Conservation (phyloP, 2,888 invertebrate species). For the Vanessa cardui region DNA sequence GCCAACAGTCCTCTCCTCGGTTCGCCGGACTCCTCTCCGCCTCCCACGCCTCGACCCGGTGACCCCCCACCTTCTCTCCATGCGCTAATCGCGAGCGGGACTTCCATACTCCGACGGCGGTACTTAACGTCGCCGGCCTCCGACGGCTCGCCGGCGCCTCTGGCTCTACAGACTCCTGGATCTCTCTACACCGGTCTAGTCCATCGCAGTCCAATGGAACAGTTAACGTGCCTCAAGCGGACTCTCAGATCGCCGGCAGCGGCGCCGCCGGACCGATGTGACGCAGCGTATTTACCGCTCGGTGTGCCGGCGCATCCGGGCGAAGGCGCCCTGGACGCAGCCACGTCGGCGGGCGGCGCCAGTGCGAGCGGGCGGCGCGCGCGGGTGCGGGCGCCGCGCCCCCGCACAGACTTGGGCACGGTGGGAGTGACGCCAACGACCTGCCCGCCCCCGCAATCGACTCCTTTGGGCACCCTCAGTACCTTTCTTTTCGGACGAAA, state of each 20-base stretch:
- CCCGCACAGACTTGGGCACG: constrained; percentile 73
- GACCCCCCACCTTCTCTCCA: constrained; percentile 77
- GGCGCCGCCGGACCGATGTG: constrained; percentile 55
- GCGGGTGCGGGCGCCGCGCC: constrained; percentile 70
- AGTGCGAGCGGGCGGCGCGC: constrained; percentile 59
- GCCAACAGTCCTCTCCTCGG: constrained; percentile 91
- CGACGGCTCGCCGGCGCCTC: constrained; percentile 84
- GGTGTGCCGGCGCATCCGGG: constrained; percentile 85
- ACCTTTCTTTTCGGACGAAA: constrained; percentile 92
- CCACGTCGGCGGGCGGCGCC: constrained; percentile 34
- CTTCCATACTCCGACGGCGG: constrained; percentile 74
- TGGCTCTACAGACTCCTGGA: constrained; percentile 83
- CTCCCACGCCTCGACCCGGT: constrained; percentile 86
- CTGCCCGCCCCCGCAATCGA: constrained; percentile 54
- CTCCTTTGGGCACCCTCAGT: constrained; percentile 89
- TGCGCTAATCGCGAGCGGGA: constrained; percentile 79
- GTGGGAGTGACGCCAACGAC: constrained; percentile 57
- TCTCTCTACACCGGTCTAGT: constrained; percentile 85
- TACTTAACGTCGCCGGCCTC: constrained; percentile 83
- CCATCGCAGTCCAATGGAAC: constrained; percentile 90
- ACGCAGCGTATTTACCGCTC: constrained; percentile 61
- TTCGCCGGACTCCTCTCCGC: constrained; percentile 81
- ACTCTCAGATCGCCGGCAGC: constrained; percentile 71
- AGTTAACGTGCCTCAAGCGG: constrained; percentile 87
- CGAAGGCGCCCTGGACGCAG: constrained; percentile 78